Percentiles rank a stretch among this genome's conserved stretches.
Conservation (phyloP, 2,797 vertebrate species). For the Euphonia xanthogaster region DNA sequence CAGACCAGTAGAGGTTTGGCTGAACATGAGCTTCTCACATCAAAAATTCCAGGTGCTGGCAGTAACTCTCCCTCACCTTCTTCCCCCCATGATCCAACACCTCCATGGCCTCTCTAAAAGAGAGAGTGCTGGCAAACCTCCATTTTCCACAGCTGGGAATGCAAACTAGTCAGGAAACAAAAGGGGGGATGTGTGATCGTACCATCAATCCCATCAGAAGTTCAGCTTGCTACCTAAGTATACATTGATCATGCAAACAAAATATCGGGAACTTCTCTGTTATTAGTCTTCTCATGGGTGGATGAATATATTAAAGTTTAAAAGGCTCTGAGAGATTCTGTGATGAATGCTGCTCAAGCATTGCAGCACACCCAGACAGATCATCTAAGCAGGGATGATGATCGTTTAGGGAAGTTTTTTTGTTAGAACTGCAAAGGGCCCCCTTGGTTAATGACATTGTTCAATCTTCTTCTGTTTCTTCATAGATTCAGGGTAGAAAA, state of each 20-base stretch:
- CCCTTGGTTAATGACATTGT: neutral
- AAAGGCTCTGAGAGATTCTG: neutral
- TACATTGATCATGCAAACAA: neutral
- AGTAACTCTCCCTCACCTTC: neutral
- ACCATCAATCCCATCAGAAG: neutral
- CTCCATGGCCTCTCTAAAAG: accelerated
- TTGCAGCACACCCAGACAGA: neutral
- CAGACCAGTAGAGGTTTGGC: neutral
- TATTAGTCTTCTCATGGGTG: neutral
- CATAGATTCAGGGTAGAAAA: neutral
- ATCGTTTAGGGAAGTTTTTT: neutral
- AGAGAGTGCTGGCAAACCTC: neutral
- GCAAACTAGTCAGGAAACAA: neutral
- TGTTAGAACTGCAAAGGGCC: neutral
- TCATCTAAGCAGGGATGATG: neutral
- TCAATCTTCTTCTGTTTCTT: neutral
- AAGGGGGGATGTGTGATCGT: neutral
- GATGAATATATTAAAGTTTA: neutral
- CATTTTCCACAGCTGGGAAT: neutral
- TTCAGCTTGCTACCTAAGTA: neutral
- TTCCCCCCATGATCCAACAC: neutral
- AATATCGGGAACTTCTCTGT: neutral
- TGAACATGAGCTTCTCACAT: neutral
- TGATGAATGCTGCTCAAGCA: neutral
- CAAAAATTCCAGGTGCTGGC: neutral